A percentile compares a stretch with the other conserved stretches of the same genome.
These are phyloP conservation scores for Caiman crocodilus DNA, from an alignment of 2,797 vertebrate species.

Conservation along the genomic window DNA sequence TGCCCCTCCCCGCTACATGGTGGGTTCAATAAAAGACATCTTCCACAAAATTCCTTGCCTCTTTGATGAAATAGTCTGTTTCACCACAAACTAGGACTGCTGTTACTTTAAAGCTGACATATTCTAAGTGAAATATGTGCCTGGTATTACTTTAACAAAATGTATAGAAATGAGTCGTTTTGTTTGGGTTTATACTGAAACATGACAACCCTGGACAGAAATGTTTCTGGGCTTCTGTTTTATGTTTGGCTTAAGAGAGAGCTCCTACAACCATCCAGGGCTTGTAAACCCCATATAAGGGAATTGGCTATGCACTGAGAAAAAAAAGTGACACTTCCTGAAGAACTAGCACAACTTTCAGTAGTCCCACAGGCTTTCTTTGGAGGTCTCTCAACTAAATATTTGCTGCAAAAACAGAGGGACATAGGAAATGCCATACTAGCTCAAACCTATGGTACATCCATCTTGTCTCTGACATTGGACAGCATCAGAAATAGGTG, in stretches of 20 bases:
- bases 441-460: neutral
- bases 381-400: slow-evolving; percentile 61
- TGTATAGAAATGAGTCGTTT: slow-evolving; percentile 43
- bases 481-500: neutral
- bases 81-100: slow-evolving; percentile 47
- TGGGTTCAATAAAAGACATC: too few species aligned
- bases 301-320: slow-evolving; percentile 52
- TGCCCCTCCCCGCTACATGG: too few species aligned
- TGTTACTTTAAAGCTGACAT: slow-evolving; percentile 44
- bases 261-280: slow-evolving; percentile 5
- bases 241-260: slow-evolving; percentile 37
- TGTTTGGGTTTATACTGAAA: slow-evolving; percentile 24
- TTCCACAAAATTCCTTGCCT: too few species aligned
- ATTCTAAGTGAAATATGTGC: slow-evolving; percentile 47
- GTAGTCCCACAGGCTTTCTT: slow-evolving; percentile 56
- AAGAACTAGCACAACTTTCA: slow-evolving; percentile 36
- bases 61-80: slow-evolving; percentile 65
- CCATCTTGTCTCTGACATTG: neutral
- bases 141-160: slow-evolving; percentile 30
- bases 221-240: slow-evolving; percentile 53
- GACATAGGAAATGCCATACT: rapidly evolving
- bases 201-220: slow-evolving; percentile 53
- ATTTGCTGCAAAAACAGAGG: slow-evolving; percentile 64
- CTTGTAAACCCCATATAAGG: slow-evolving; percentile 60
- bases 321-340: slow-evolving; percentile 72